phyloP scores from a whole-genome alignment of 2,888 invertebrate species.

The Clistopyga incitator region DNA sequence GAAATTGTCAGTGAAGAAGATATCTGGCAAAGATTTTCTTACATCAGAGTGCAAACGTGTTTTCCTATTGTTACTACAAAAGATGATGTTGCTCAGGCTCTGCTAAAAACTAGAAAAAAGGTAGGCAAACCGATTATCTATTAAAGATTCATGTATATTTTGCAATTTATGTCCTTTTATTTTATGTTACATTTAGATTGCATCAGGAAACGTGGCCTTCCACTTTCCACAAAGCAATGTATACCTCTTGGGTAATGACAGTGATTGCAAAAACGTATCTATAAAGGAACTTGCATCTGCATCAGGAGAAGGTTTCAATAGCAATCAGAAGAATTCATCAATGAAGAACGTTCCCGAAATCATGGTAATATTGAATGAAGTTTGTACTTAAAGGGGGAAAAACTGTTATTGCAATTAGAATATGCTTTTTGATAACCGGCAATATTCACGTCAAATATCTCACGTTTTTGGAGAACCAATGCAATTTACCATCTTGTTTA shows the following conservation, averaged over 20 bases:
- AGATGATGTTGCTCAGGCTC: constrained; percentile 85
- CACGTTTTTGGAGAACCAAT: too few species aligned
- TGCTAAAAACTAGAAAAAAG: constrained; percentile 89
- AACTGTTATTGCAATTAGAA: not conserved
- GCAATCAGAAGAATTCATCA: constrained; percentile 68
- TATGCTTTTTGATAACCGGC: too few species aligned
- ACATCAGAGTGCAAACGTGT: constrained; percentile 89
- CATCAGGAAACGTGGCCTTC: constrained; percentile 90
- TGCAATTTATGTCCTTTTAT: not conserved
- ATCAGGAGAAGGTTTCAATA: constrained; percentile 61
- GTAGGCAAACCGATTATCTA: constrained; percentile 79
- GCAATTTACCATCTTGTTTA: constrained; percentile 22
- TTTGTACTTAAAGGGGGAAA: not conserved
- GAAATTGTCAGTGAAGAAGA: constrained; percentile 88
- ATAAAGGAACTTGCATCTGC: constrained; percentile 73
- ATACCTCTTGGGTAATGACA: constrained; percentile 88
- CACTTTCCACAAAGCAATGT: constrained; percentile 88
- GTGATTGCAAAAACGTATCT: constrained; percentile 81
- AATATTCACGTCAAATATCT: too few species aligned
- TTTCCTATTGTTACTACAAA: constrained; percentile 88
- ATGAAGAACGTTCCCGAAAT: constrained; percentile 69
- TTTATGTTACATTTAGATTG: constrained; percentile 84
- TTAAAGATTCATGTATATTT: constrained; percentile 2
- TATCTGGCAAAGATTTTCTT: constrained; percentile 89
- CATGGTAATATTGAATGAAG: constrained; percentile 67